phyloP scores from a whole-genome alignment of 2,113 vertebrate species.

The Dromiciops gliroides region DNA sequence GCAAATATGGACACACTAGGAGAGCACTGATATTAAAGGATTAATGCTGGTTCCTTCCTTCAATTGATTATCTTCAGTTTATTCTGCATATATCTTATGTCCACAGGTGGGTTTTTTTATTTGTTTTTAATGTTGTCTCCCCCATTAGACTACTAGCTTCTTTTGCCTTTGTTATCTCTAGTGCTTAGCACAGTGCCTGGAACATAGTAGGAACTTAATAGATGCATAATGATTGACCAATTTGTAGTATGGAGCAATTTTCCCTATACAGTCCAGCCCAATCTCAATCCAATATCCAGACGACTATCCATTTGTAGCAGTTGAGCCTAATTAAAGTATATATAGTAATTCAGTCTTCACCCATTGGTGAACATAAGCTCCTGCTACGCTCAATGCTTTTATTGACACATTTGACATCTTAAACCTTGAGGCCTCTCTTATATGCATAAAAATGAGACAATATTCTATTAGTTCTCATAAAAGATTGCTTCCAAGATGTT shows the following conservation, averaged over 20 bases:
- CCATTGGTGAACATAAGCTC: neutral
- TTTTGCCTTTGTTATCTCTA: neutral
- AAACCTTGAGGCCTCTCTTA: neutral
- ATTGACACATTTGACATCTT: neutral
- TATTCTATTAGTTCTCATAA: neutral
- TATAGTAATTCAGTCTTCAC: neutral
- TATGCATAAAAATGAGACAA: neutral
- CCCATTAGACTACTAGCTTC: neutral
- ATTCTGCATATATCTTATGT: neutral
- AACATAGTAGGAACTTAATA: neutral
- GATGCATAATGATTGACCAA: neutral
- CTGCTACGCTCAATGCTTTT: neutral
- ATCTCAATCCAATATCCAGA: neutral
- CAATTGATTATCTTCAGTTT: neutral
- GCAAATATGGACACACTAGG: neutral
- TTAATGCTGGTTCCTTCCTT: neutral
- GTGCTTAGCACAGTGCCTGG: neutral
- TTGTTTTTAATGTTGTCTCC: neutral
- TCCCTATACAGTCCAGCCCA: neutral
- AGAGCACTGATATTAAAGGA: neutral
- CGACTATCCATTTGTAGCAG: neutral
- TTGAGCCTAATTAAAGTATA: neutral
- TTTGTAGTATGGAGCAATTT: neutral
- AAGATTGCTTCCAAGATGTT: neutral
- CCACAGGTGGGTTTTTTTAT: neutral